These are phyloP conservation scores for Cossypha caffra DNA, from an alignment of 2,797 vertebrate species.

Conservation along the genomic window DNA sequence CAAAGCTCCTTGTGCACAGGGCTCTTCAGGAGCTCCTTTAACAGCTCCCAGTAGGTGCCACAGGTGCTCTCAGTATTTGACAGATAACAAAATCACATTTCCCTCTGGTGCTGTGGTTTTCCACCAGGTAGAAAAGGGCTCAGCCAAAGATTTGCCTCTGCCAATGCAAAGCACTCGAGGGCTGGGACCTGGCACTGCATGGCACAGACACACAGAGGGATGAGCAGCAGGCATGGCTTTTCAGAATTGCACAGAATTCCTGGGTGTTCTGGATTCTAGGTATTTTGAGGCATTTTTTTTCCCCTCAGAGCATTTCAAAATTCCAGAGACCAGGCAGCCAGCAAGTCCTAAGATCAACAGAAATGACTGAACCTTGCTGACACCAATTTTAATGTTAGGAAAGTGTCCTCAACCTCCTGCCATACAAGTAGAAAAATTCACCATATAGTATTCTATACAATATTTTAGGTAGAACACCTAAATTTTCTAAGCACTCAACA, in stretches of 20 bases:
- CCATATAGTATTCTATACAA: background rate
- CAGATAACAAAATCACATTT: fast-evolving
- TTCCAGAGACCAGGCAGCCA: background rate
- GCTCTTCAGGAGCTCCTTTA: background rate
- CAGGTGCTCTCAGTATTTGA: background rate
- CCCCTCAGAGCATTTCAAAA: background rate
- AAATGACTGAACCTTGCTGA: background rate
- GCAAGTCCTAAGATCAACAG: background rate
- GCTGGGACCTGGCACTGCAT: background rate
- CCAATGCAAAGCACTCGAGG: fast-evolving
- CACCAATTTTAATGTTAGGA: background rate
- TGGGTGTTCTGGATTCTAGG: background rate
- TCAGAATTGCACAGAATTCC: background rate
- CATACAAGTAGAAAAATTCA: background rate
- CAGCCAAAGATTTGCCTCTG: background rate
- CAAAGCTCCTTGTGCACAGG: background rate
- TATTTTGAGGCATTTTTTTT: background rate
- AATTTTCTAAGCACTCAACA: background rate
- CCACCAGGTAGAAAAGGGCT: background rate
- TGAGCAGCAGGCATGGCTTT: background rate
- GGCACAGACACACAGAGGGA: background rate
- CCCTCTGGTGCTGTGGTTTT: background rate
- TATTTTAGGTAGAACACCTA: background rate
- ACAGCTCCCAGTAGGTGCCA: background rate
- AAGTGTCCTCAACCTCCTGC: background rate